A percentile compares a stretch with the other conserved stretches of the same genome.
Conservation (phyloP, 1,140 invertebrate genomes). For the Dermatophagoides farinae region DNA sequence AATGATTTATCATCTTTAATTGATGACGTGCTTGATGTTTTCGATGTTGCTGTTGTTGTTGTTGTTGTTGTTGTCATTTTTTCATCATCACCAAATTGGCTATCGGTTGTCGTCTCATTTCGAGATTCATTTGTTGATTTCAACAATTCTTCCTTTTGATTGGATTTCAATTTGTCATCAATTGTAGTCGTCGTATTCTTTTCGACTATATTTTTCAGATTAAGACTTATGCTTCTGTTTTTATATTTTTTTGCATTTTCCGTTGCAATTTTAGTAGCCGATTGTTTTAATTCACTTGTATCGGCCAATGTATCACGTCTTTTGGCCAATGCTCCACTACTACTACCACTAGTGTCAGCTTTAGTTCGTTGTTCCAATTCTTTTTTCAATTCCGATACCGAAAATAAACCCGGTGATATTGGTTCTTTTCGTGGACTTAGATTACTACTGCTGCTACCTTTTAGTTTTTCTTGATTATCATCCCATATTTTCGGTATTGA, state of each 20-base stretch:
- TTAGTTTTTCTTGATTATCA: background rate
- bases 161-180: no score
- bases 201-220: background rate
- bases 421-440: constrained; percentile 17
- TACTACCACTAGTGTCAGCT: background rate
- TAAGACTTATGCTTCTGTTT: background rate
- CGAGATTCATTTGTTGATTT: background rate
- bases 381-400: constrained; percentile 23
- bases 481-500: constrained; percentile 15
- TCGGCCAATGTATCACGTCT: background rate
- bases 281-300: background rate
- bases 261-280: background rate
- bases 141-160: no score
- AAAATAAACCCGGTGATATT: constrained; percentile 19
- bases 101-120: background rate
- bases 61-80: constrained; percentile 1
- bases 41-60: constrained; percentile 5
- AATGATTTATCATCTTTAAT: constrained; percentile 16
- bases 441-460: background rate
- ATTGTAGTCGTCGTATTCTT: no score
- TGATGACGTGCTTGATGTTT: constrained; percentile 13
- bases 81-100: background rate
- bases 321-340: background rate
- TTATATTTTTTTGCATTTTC: background rate
- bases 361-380: constrained; percentile 19